Evolutionary conservation across 23 tunicate species (phyloP), one percentile per base, ranked within the genome.

Genomic region (Diplosoma virens): DNA sequence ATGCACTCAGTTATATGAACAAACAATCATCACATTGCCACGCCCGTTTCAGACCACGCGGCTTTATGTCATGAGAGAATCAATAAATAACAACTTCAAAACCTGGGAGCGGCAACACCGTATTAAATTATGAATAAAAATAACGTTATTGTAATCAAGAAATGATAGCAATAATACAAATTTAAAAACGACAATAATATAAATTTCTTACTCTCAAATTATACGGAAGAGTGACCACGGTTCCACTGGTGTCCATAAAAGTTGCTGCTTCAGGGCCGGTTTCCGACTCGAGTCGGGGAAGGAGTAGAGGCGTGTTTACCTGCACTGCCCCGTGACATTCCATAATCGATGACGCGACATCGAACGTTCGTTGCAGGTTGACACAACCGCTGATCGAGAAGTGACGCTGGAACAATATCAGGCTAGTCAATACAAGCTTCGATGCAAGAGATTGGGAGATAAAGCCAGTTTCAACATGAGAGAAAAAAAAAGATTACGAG

Each of bases 221-320:
- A 41, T 85, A 85, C 7, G 97, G 92, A 20, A 92, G 83, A 2
- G 91, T 37, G 0, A 92, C 97, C 58, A 92, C 58, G 18, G 86
- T 50, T 1, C 97, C 97, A 9, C 92, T 59, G 2, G 66, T 76
- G 56, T 80, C 92, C 67, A 92, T 77, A 23, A 90, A 84, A n/a
- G 77, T 75, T 16, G 86, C 86, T 29, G 79, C 84, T 34, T 86
- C 80, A 7, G 45, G 22, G 21, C 23, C 84, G 22, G 16, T 3
- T 26, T 71, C 55, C 28, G 33, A 22, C 21, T 61, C 84, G 31
- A 50, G 71, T n/a, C 78, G 59, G 22, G 97, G 78, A 30, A 75
- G 34, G n/a, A 92, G 67, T 9, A 76, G 80, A 34, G 92, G 97
- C 0, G 83, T 66, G 22, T 33, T 70, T 1, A 92, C 81, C 30